phyloP scores from a whole-genome alignment of 2,797 vertebrate genomes.

The Salmo trutta region DNA sequence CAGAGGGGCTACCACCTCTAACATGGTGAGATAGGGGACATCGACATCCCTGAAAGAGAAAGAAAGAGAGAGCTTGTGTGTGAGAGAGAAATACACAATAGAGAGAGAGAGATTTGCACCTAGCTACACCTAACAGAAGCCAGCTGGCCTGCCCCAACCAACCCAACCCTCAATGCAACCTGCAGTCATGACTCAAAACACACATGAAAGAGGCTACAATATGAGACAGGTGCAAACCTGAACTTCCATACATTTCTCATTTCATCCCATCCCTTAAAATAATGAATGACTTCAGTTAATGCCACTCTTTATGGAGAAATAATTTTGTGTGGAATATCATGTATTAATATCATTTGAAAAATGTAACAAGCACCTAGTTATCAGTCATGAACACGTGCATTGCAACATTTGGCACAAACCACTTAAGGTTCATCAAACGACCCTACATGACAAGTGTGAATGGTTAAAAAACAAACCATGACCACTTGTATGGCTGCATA shows the following conservation, averaged over 20 bases:
- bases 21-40: background rate
- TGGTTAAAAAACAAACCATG: conserved; percentile 50
- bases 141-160: background rate
- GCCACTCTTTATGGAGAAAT: background rate
- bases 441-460: conserved; percentile 42
- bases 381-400: conserved; percentile 7
- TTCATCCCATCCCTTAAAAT: background rate
- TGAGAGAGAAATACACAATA: background rate
- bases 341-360: conserved; percentile 10
- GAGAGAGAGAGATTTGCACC: background rate
- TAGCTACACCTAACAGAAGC: background rate
- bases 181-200: conserved; percentile 4
- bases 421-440: conserved; percentile 41
- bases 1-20: background rate
- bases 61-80: background rate
- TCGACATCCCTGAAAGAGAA: background rate
- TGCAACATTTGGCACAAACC: conserved; percentile 34
- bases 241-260: background rate
- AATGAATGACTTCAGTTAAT: conserved; percentile 10
- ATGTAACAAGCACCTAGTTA: background rate
- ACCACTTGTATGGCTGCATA: conserved; percentile 42
- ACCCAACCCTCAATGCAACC: conserved; percentile 1
- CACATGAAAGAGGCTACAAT: background rate
- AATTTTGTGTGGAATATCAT: background rate
- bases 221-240: background rate